Evolutionary conservation across 2,797 vertebrate species (phyloP).

Genomic region (Poeciliopsis infans): DNA sequence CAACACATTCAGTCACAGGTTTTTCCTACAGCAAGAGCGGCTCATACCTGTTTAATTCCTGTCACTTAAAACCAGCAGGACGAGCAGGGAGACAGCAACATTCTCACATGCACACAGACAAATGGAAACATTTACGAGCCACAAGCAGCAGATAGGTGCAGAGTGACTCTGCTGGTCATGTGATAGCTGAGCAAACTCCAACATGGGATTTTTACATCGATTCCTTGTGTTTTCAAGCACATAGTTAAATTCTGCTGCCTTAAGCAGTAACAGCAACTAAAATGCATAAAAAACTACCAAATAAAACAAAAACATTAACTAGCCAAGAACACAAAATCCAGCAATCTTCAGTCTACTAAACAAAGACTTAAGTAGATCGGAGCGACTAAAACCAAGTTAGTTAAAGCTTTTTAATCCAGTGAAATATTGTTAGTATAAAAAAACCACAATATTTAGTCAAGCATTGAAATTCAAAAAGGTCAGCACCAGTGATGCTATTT

Average conservation of each 20-base stretch:
- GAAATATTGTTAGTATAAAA: not conserved
- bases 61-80: constrained; percentile 11
- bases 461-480: not conserved
- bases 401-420: not conserved
- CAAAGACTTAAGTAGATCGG: not conserved
- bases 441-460: not conserved
- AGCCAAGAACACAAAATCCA: not conserved
- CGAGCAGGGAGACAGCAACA: not conserved
- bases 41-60: constrained; percentile 14
- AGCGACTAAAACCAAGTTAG: not conserved
- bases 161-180: constrained; percentile 22
- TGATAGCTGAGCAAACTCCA: constrained; percentile 34
- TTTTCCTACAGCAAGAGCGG: constrained; percentile 2
- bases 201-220: not conserved
- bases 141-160: not conserved
- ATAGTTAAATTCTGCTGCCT: not conserved
- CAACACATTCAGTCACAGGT: constrained; percentile 1
- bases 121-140: constrained; percentile 53
- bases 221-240: not conserved
- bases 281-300: constrained; percentile 5
- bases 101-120: constrained; percentile 22
- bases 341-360: not conserved
- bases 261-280: not conserved
- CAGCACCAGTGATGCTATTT: not conserved
- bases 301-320: not conserved